Evolutionary conservation across 2,113 vertebrate species (phyloP).

Genomic region (Dascyllus trimaculatus): DNA sequence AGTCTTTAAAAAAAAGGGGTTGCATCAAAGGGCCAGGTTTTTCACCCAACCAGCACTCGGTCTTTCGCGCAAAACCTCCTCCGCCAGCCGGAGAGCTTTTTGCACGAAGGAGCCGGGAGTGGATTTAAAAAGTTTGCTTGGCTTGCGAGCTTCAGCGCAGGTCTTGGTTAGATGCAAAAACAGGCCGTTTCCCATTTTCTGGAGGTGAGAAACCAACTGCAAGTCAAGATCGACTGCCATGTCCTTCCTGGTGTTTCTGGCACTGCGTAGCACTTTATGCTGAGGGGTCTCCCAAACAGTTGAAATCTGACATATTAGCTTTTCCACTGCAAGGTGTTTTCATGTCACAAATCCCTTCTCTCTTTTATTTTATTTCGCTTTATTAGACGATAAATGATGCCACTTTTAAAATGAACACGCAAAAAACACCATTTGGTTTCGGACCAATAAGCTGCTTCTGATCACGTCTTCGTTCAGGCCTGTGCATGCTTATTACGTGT

Average conservation of each 20-base stretch:
- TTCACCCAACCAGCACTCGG: slow-evolving; percentile 83
- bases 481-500: slow-evolving; percentile 70
- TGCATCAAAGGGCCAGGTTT: slow-evolving; percentile 88
- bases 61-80: slow-evolving; percentile 79
- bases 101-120: slow-evolving; percentile 70
- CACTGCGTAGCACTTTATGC: slow-evolving; percentile 80
- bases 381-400: neutral
- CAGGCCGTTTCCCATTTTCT: slow-evolving; percentile 86
- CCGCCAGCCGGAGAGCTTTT: slow-evolving; percentile 60
- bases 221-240: slow-evolving; percentile 44
- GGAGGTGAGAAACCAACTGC: slow-evolving; percentile 84
- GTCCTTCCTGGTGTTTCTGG: slow-evolving; percentile 47
- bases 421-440: slow-evolving; percentile 41
- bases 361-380: slow-evolving; percentile 7
- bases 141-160: slow-evolving; percentile 45
- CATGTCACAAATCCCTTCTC: neutral
- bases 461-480: slow-evolving; percentile 36
- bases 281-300: slow-evolving; percentile 63
- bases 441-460: slow-evolving; percentile 33
- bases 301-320: neutral
- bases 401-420: slow-evolving; percentile 1
- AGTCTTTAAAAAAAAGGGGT: slow-evolving; percentile 77
- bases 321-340: slow-evolving; percentile 19
- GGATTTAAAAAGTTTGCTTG: slow-evolving; percentile 57
- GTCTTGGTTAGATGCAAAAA: slow-evolving; percentile 85